phyloP scores from a whole-genome alignment of 2,888 invertebrate genomes.

The Spodoptera exigua region DNA sequence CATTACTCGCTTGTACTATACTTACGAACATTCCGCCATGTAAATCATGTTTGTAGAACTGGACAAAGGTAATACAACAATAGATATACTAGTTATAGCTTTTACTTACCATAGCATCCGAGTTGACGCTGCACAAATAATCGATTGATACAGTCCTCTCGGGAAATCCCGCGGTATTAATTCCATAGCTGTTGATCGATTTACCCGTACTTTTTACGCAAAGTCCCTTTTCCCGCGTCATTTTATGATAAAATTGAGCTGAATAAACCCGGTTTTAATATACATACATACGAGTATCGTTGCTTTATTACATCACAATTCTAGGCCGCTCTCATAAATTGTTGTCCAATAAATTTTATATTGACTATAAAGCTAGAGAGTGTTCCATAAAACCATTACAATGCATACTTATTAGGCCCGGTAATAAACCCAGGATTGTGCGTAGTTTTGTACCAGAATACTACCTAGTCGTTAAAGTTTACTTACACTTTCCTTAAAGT shows the following conservation, averaged over 20 bases:
- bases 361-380: constrained; percentile 13
- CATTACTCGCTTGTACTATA: neutral
- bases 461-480: neutral
- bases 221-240: neutral
- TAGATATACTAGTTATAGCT: neutral
- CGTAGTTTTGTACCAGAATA: constrained; percentile 7
- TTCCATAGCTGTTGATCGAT: constrained; percentile 9
- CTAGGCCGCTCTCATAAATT: constrained; percentile 18
- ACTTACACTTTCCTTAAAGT: no score
- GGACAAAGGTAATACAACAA: constrained; percentile 4
- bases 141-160: constrained; percentile 10
- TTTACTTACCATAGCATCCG: no score
- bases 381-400: constrained; percentile 7
- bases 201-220: constrained; percentile 9
- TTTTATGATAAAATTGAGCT: constrained; percentile 3
- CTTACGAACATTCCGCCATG: neutral
- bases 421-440: constrained; percentile 11
- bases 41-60: constrained; percentile 3
- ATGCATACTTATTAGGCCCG: neutral
- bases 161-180: constrained; percentile 19
- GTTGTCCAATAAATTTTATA: constrained; percentile 18
- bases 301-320: constrained; percentile 12
- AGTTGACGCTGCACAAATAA: neutral
- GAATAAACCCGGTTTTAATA: neutral
- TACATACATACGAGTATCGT: constrained; percentile 7